These are phyloP conservation scores for Raja brachyura DNA, from an alignment of 2,113 vertebrate genomes.

Conservation along the genomic window DNA sequence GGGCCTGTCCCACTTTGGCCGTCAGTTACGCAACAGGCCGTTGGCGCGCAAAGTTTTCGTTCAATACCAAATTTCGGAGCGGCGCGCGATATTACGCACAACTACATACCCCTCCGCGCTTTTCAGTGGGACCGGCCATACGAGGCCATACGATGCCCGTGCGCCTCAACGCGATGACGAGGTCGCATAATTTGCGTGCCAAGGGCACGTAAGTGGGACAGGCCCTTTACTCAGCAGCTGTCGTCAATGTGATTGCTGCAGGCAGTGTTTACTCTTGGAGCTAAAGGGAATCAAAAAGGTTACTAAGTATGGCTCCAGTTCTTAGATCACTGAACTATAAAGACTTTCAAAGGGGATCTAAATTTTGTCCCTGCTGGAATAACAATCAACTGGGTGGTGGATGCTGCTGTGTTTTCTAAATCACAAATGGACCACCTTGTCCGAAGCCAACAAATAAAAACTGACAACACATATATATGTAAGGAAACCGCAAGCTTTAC, in stretches of 20 bases:
- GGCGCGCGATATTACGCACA: no score
- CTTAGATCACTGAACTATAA: conserved; percentile 33
- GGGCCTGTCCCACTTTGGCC: no score
- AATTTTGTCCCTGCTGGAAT: neutral
- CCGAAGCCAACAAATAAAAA: neutral
- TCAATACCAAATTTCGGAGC: no score
- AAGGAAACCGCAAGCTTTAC: neutral
- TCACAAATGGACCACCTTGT: conserved; percentile 14
- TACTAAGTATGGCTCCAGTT: neutral
- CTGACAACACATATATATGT: neutral
- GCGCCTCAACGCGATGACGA: no score
- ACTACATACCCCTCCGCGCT: no score
- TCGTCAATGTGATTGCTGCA: conserved; percentile 19
- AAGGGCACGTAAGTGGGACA: no score
- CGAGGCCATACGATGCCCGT: no score
- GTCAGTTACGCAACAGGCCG: no score
- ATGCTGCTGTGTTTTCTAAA: neutral
- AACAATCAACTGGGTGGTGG: conserved; percentile 21
- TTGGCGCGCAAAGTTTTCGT: no score
- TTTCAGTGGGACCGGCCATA: no score
- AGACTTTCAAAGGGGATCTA: conserved; percentile 6
- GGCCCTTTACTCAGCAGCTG: conserved; percentile 13
- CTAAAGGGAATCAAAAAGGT: conserved; percentile 10
- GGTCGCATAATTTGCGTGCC: no score
- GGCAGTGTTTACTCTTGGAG: conserved; percentile 5